These are phyloP conservation scores for Norana najaformis DNA, from an alignment of 2,888 invertebrate genomes.

Conservation along the genomic window DNA sequence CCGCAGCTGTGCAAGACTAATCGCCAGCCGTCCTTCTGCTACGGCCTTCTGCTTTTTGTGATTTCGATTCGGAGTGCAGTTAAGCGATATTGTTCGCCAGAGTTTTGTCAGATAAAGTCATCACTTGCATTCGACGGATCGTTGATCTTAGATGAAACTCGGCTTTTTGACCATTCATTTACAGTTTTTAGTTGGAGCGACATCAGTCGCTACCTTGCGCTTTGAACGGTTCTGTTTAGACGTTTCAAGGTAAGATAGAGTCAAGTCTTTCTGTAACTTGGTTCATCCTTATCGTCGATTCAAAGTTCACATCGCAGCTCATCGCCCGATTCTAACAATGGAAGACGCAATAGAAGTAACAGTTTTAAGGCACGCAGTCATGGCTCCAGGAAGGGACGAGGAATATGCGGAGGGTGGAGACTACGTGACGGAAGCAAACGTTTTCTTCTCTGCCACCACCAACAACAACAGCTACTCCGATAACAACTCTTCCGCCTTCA, in stretches of 20 bases:
- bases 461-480: background rate
- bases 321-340: background rate
- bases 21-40: background rate
- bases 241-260: background rate
- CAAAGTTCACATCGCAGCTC: background rate
- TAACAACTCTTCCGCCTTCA: background rate
- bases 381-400: background rate
- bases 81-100: background rate
- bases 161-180: background rate
- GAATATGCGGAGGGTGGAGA: too few relatives aligned
- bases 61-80: background rate
- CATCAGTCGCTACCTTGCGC: background rate
- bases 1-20: too few relatives aligned
- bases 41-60: background rate
- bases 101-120: background rate
- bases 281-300: background rate
- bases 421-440: background rate
- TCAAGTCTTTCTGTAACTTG: background rate
- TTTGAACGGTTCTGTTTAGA: background rate
- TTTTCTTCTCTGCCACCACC: background rate
- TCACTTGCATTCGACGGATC: background rate
- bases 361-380: background rate
- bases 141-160: background rate
- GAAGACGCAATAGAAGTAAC: background rate
- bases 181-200: background rate